Evolutionary conservation across 2,888 invertebrate genomes (phyloP).

Genomic region (Sesia apiformis): DNA sequence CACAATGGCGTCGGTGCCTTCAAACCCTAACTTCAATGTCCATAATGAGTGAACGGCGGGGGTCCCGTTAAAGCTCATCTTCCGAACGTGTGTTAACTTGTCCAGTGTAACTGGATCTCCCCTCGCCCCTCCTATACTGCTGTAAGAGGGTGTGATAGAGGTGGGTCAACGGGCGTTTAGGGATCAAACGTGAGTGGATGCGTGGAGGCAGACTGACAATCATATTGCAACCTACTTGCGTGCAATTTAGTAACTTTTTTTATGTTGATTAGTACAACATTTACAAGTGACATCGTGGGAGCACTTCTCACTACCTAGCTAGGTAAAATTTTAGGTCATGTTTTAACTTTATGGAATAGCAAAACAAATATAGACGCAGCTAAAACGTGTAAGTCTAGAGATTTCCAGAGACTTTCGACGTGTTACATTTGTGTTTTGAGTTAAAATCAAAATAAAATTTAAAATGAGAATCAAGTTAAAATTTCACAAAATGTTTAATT

Average conservation of each 20-base stretch:
- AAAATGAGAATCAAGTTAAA: too few relatives aligned
- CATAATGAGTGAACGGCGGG: slow-evolving; percentile 43
- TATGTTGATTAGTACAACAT: slow-evolving; percentile 29
- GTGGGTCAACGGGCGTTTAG: slow-evolving; percentile 42
- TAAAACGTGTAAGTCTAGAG: too few relatives aligned
- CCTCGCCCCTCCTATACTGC: slow-evolving; percentile 13
- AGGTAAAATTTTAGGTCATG: too few relatives aligned
- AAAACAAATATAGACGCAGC: too few relatives aligned
- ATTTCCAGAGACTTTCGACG: too few relatives aligned
- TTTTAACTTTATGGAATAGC: too few relatives aligned
- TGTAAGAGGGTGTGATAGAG: slow-evolving; percentile 20
- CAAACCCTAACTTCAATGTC: slow-evolving; percentile 27
- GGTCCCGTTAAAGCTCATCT: slow-evolving; percentile 43
- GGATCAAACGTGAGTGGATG: slow-evolving; percentile 30
- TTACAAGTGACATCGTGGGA: slow-evolving; percentile 9
- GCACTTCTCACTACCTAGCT: slow-evolving; percentile 10
- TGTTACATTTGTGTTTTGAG: too few relatives aligned
- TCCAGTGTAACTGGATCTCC: slow-evolving; percentile 24
- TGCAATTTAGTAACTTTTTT: slow-evolving; percentile 41
- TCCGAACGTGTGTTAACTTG: slow-evolving; percentile 29
- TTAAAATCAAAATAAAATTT: too few relatives aligned
- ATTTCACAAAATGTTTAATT: too few relatives aligned
- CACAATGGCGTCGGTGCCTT: slow-evolving; percentile 22
- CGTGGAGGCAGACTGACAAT: slow-evolving; percentile 34
- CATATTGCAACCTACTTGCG: slow-evolving; percentile 44